Conservation (phyloP, 2,113 vertebrate genomes). For the Oceanodroma tethys region DNA sequence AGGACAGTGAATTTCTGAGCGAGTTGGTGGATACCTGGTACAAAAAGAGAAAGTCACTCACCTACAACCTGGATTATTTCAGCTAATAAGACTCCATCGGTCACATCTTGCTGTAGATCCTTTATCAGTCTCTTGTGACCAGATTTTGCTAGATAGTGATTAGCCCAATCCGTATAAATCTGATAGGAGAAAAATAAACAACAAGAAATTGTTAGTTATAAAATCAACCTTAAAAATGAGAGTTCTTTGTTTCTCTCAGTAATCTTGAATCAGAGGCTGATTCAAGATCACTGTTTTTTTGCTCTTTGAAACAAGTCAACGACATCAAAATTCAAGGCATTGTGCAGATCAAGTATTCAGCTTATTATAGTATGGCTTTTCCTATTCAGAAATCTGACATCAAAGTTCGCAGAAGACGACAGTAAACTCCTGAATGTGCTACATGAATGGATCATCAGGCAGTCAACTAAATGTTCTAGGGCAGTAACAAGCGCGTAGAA, state of each 20-base stretch:
- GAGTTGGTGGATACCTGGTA: background rate
- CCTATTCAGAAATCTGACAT: constrained; percentile 78
- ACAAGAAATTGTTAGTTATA: background rate
- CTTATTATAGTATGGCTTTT: constrained; percentile 59
- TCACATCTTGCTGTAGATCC: constrained; percentile 96
- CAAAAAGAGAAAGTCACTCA: constrained; percentile 69
- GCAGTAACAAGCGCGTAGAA: constrained; percentile 69
- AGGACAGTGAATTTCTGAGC: background rate
- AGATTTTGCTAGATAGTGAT: constrained; percentile 96
- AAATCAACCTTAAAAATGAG: background rate
- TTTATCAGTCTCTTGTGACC: constrained; percentile 96
- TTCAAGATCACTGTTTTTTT: background rate
- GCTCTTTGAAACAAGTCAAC: constrained; percentile 65
- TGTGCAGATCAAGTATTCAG: constrained; percentile 77
- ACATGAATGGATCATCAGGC: constrained; percentile 59
- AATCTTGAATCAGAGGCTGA: background rate
- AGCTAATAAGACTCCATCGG: constrained; percentile 92
- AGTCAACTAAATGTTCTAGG: constrained; percentile 72
- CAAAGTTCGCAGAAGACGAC: constrained; percentile 66
- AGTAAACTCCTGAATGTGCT: constrained; percentile 74
- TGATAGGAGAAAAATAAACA: constrained; percentile 67
- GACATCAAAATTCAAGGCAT: constrained; percentile 82
- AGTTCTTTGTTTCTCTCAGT: background rate
- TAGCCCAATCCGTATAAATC: constrained; percentile 99
- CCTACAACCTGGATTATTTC: constrained; percentile 98